phyloP scores from a whole-genome alignment of 2,888 invertebrate species.

The Acanthacorydalis orientalis region DNA sequence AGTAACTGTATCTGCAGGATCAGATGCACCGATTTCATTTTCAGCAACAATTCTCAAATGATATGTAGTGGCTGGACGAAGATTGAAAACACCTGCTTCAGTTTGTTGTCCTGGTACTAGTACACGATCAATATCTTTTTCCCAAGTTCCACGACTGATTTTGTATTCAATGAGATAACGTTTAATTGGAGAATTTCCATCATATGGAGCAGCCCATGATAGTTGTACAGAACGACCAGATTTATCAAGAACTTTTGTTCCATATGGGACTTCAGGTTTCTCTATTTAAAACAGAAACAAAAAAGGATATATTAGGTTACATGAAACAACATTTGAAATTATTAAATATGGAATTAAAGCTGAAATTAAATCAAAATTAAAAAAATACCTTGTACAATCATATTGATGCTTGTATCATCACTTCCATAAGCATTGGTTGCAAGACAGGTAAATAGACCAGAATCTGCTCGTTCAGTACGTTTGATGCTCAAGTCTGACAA shows the following conservation, averaged over 20 bases:
- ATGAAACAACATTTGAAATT: no score
- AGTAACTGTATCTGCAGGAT: conserved; percentile 80
- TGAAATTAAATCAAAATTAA: conserved; percentile 11
- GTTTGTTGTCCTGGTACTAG: conserved; percentile 80
- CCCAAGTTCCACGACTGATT: conserved; percentile 67
- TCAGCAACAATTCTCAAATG: conserved; percentile 85
- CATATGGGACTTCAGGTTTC: conserved; percentile 79
- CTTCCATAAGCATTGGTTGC: conserved; percentile 89
- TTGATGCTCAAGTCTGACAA: conserved; percentile 79
- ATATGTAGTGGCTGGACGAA: conserved; percentile 82
- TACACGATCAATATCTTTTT: conserved; percentile 71
- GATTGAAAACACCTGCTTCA: conserved; percentile 75
- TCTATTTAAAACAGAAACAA: conserved; percentile 39
- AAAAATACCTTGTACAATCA: conserved; percentile 71
- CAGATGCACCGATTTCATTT: conserved; percentile 85
- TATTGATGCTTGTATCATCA: conserved; percentile 87
- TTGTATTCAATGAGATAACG: conserved; percentile 85
- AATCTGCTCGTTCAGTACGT: conserved; percentile 74
- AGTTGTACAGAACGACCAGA: conserved; percentile 79
- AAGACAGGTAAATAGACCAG: conserved; percentile 79
- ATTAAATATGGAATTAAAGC: neutral
- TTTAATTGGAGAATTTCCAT: conserved; percentile 79
- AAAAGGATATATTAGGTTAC: neutral
- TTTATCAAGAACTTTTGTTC: conserved; percentile 75
- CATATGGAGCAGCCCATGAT: conserved; percentile 84